Base-by-base conservation (phyloP, 2,113 vertebrate genomes). In the Colistium nudipinnis region DNA sequence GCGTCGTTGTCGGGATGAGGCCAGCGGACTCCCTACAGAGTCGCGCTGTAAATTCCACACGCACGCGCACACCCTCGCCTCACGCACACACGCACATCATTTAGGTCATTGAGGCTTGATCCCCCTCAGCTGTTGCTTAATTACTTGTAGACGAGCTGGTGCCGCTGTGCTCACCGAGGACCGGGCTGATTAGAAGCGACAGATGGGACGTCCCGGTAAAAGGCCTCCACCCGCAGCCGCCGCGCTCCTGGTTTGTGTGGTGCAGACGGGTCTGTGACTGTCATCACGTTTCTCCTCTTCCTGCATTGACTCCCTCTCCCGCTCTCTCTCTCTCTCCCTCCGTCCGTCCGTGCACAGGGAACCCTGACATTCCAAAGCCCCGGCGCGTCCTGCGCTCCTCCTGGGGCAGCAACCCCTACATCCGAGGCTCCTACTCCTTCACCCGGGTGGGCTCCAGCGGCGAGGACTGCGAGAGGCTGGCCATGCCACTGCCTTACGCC, bases 301-400 rank as follows among this genome's bases (percentile, higher is more conserved):
- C 16, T 38, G 13, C 38, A 7, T 24, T 61, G 27, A 60, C 28
- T 17, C 30, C 4, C 35, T 38, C 24, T 44, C 11, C 4, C 30
- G 4, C 30, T 8, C 4, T 36, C 7, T 25, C 31, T 59, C 11
- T 22, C 27, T 16, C 14, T 45, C 55, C n/a, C 27, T 53, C 19
- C 31, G 24, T 44, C 4, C 36, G 5, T 49, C 22, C 25, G 8
- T 81, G 47, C 27, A 27, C 78, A 99, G 98, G 98, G 83, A 99
- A 99, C 76, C 95, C 95, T 44, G 92, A 98, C 94, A 98, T 99
- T 95, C 97, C 97, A 7, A 99, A 99, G 88, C 98, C 98, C 71
- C 93, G 95, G 31, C 93, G 96, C 48, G 94, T 99, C 90, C 91
- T 99, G 92, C 96, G 97, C 51, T 99, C 98, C 3, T 95, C 94